Conservation (phyloP, 2,113 vertebrate species). For the Thamnophis sirtalis region DNA sequence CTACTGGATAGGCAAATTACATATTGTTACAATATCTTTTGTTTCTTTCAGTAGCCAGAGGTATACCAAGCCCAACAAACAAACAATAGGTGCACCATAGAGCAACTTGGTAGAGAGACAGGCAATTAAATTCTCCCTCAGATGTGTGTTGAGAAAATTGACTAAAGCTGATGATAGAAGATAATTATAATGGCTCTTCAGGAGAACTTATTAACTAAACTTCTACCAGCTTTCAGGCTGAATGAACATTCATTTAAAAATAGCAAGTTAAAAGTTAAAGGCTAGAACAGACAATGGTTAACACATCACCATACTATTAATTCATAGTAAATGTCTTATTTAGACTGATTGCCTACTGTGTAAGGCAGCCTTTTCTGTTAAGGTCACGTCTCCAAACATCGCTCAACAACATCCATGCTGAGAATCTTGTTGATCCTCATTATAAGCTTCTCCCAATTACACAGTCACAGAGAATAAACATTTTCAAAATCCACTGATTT, state of each 20-base stretch:
- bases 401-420: neutral
- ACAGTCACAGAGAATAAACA: neutral
- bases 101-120: slow-evolving; percentile 31
- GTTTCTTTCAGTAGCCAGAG: neutral
- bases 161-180: slow-evolving; percentile 14
- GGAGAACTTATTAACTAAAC: slow-evolving; percentile 37
- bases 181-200: slow-evolving; percentile 2
- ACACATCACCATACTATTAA: neutral
- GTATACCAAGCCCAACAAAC: neutral
- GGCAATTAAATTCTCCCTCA: slow-evolving; percentile 11
- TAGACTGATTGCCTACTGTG: neutral
- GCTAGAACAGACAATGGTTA: neutral
- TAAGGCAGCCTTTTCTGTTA: neutral
- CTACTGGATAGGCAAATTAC: neutral
- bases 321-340: neutral
- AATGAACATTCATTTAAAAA: slow-evolving; percentile 35
- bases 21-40: neutral
- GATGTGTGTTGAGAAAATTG: slow-evolving; percentile 23
- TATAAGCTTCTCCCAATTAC: neutral
- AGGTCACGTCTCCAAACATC: neutral
- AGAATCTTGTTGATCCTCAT: neutral
- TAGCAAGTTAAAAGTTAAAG: slow-evolving; percentile 9
- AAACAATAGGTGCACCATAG: neutral
- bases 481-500: neutral
- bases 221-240: neutral